Conservation (phyloP, 2,113 vertebrate genomes). For the Dascyllus trimaculatus region DNA sequence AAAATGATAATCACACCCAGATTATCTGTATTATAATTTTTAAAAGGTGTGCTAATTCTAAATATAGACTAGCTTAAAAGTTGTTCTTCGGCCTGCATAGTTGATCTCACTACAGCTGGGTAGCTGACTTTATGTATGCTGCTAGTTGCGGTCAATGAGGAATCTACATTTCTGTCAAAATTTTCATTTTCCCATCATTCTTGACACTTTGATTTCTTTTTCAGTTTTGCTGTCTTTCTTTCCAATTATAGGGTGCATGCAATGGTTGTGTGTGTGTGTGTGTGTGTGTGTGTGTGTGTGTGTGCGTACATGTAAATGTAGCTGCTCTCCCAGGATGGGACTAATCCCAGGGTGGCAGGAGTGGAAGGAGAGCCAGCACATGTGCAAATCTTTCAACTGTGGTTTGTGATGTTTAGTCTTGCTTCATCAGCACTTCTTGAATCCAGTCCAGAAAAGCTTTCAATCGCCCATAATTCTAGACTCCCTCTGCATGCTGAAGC, state of each 20-base stretch:
- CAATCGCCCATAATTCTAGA: conserved; percentile 86
- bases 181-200: conserved; percentile 31
- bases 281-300: not conserved
- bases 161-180: conserved; percentile 27
- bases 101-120: not conserved
- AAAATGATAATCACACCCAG: not conserved
- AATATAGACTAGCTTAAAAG: not conserved
- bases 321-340: conserved; percentile 61
- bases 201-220: conserved; percentile 36
- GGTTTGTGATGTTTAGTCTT: conserved; percentile 87
- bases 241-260: conserved; percentile 24
- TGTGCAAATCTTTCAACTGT: conserved; percentile 83
- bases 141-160: conserved; percentile 30
- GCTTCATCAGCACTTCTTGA: conserved; percentile 91
- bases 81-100: not conserved
- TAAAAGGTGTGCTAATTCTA: not conserved
- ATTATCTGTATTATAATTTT: not conserved
- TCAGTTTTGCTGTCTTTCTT: conserved; percentile 14
- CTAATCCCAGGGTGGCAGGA: conserved; percentile 73
- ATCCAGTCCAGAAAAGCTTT: conserved; percentile 93
- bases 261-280: conserved; percentile 3
- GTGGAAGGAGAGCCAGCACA: conserved; percentile 77
- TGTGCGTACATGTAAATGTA: conserved; percentile 53
- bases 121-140: conserved; percentile 21
- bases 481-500: conserved; percentile 77